These are phyloP conservation scores for Caenorhabditis zanzibari DNA, from an alignment of 2,888 invertebrate genomes.

Conservation along the genomic window DNA sequence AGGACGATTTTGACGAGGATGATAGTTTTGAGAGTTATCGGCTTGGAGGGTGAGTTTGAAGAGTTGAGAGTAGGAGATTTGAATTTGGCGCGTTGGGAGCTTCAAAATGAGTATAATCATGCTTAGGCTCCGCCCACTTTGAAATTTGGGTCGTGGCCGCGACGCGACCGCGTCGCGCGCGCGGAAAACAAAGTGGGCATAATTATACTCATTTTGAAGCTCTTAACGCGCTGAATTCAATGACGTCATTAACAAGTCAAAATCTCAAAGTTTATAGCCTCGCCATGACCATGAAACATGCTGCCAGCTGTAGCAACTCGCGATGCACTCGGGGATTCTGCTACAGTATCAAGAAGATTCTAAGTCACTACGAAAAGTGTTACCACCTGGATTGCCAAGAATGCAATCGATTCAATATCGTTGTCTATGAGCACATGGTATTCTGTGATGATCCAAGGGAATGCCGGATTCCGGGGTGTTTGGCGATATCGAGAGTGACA, in stretches of 20 bases:
- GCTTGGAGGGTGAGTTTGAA: neutral
- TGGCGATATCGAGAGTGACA: slow-evolving; percentile 12
- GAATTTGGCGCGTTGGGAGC: neutral
- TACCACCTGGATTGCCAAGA: slow-evolving; percentile 18
- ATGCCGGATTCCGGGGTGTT: slow-evolving; percentile 22
- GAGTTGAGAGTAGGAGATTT: neutral
- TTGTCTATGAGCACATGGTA: slow-evolving; percentile 24
- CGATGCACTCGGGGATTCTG: slow-evolving; percentile 26
- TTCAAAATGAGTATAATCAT: slow-evolving; percentile 1
- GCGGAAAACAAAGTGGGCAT: too few species aligned
- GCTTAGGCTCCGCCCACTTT: too few species aligned
- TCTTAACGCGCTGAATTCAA: neutral
- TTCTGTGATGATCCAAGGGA: neutral
- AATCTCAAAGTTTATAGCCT: neutral
- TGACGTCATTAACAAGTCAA: neutral
- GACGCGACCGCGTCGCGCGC: neutral
- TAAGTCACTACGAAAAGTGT: slow-evolving; percentile 14
- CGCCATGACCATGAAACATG: slow-evolving; percentile 13
- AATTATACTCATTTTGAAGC: neutral
- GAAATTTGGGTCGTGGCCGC: too few species aligned
- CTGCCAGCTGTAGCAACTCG: neutral
- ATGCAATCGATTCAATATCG: slow-evolving; percentile 19
- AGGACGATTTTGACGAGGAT: neutral
- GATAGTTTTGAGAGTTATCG: neutral
- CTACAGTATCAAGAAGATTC: slow-evolving; percentile 27